Base-by-base conservation (phyloP, 2,888 invertebrate genomes). In the Leptarthrus brevirostris region DNA sequence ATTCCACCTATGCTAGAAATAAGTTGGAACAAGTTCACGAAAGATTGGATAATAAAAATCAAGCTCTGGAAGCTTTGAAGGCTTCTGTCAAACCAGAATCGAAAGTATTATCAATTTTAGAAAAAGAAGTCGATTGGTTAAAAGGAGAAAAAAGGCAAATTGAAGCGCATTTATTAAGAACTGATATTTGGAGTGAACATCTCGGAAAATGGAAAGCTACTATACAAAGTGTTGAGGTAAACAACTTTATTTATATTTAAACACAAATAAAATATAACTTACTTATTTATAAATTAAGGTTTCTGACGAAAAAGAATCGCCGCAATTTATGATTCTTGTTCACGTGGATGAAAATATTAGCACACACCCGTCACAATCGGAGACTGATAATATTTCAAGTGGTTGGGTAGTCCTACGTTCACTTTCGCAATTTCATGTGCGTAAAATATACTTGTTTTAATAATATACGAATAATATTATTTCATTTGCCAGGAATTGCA, bases 101-200 rank as follows among this genome's bases (percentile, higher is more conserved):
- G 0, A 92, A 93, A 79, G 93, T 95, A 1, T 83, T 95, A 66
- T 86, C 89, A 74, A 90, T 93, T 84, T 85, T 96, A 70, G 93
- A 94, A 58, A 91, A 91, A 79, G 95, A 96, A 85, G 92, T 96
- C 78, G 93, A 94, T 80, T 90, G 91, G 86, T 85, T 96, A 69
- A 91, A 92, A 77, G 91, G 91, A 2, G 95, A 95, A 81, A 92
- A 92, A 81, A 86, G 92, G 77, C 90, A 93, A 78, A 84, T 95
- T 47, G 95, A 96, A 82, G 92, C 93, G 0, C 95, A 96, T 84
- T 87, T 96, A 70, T 89, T 91, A 14, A 88, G 95, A 47, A 96
- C 96, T 0, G 94, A 95, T 85, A 90, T 92, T 61, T 96, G 96
- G 96, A 93, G 93, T 0, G 94, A 95, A 79, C 93, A 96, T 83